These are phyloP conservation scores for Grallaria varia DNA, from an alignment of 2,113 vertebrate species.

Conservation along the genomic window DNA sequence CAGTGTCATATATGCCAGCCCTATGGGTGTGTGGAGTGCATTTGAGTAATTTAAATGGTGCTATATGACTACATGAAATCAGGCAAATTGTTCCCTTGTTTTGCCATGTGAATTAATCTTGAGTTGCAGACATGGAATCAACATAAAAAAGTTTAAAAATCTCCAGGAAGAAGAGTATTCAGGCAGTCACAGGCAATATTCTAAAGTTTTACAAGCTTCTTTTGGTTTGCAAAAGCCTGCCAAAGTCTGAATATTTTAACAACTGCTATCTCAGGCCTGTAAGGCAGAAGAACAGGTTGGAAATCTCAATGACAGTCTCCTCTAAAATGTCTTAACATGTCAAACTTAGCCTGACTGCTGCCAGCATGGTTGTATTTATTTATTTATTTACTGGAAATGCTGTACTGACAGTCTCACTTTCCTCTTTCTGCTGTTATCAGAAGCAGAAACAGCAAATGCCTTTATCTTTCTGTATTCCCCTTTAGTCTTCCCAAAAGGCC, in stretches of 20 bases:
- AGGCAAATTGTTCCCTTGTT: neutral
- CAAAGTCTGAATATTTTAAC: neutral
- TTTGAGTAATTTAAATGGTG: neutral
- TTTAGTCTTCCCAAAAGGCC: neutral
- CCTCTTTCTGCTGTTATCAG: neutral
- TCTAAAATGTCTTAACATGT: neutral
- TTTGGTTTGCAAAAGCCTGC: neutral
- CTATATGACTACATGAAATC: neutral
- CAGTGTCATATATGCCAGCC: neutral
- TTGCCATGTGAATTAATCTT: neutral
- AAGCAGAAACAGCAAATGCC: neutral
- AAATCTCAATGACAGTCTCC: neutral
- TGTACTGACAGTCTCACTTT: neutral
- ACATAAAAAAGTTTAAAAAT: neutral
- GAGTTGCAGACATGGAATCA: neutral
- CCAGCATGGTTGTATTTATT: neutral
- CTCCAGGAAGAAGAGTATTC: neutral
- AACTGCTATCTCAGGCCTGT: neutral
- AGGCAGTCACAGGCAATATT: neutral
- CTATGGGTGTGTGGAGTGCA: rapidly evolving
- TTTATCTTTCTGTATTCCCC: neutral
- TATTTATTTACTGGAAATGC: neutral
- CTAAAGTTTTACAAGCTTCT: neutral
- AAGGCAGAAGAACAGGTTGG: neutral
- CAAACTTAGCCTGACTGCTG: neutral